Base-by-base conservation (phyloP, 2,888 invertebrate species). In the Sycophila texana region DNA sequence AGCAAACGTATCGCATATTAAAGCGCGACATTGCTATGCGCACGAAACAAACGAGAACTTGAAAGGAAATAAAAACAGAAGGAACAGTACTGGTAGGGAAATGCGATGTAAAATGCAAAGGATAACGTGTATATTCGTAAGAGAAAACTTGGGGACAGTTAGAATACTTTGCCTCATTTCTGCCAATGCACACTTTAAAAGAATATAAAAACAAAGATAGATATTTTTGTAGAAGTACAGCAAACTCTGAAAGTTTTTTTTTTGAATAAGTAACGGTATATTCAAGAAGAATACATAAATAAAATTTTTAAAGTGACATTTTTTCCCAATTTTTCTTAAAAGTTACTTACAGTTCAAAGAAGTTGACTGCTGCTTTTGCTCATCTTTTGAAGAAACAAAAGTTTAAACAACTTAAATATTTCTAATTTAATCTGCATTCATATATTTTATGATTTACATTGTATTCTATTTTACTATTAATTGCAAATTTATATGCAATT, bases 1-100 rank as follows among this genome's bases (percentile, higher is more conserved):
- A 57, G 55, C 20, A 55, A 65, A 47, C 55, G 55, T 74, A 65
- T 74, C 66, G 55, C 55, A 20, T 74, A 74, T 74, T 66, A 60
- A 74, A 74, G 57, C 47, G 22, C 58, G 49, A 63, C 49, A 20
- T 26, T 18, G 2, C 49, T 30, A 26, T 16, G 57, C 14, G 58
- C 26, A 39, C 14, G 22, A 10, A 57, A 68, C 26, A n/a, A 18
- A 55, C 20, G 39, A 14, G 13, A 68, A 47, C 7, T 20, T 39
- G 39, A 7, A 18, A 58, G 20, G 58, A 47, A 16, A 60, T 22
- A 26, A 39, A 49, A 10, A 67, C 10, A 12, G 26, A 67, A 67
- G 53, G 16, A 53, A 67, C 53, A 58, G 5, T 51, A 3, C 49
- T n/a, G 72, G 18, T 26, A 20, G 20, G 51, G 61, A 14, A 60